phyloP scores from a whole-genome alignment of 2,888 invertebrate species.

The Elmis aenea region DNA sequence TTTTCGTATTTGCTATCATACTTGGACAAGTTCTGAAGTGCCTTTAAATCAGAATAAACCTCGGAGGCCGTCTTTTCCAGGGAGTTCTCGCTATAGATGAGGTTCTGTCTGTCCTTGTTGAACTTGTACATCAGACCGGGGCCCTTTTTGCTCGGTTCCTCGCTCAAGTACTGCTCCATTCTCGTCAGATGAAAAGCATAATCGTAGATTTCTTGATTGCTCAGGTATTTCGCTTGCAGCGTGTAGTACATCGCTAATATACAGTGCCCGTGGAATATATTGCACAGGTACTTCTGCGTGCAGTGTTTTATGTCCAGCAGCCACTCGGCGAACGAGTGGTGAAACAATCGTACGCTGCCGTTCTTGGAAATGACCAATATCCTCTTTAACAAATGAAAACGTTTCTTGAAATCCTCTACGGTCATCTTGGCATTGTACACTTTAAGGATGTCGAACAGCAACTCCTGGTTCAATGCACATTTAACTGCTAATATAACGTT shows the following conservation, averaged over 20 bases:
- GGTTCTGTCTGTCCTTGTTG: constrained; percentile 34
- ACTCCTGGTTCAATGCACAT: constrained; percentile 74
- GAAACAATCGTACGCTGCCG: constrained; percentile 71
- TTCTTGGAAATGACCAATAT: constrained; percentile 55
- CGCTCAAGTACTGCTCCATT: constrained; percentile 58
- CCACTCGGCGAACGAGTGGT: constrained; percentile 95
- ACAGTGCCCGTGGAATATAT: constrained; percentile 81
- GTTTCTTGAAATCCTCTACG: constrained; percentile 73
- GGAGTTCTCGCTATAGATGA: constrained; percentile 26
- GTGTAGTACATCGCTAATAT: constrained; percentile 82
- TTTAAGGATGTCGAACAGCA: constrained; percentile 76
- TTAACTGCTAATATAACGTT: constrained; percentile 85
- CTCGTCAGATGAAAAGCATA: constrained; percentile 66
- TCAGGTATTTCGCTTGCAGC: constrained; percentile 61
- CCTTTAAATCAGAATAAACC: constrained; percentile 43
- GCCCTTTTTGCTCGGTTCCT: constrained; percentile 47
- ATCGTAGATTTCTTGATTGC: constrained; percentile 69
- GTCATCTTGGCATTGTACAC: constrained; percentile 75
- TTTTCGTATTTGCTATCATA: constrained; percentile 30
- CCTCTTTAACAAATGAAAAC: constrained; percentile 67
- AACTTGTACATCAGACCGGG: constrained; percentile 38
- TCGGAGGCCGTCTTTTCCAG: constrained; percentile 41
- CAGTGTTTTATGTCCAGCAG: constrained; percentile 96
- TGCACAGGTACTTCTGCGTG: constrained; percentile 89
- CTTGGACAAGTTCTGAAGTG: constrained; percentile 37